Evolutionary conservation across 2,113 vertebrate genomes (phyloP).

Genomic region (Alces alces): DNA sequence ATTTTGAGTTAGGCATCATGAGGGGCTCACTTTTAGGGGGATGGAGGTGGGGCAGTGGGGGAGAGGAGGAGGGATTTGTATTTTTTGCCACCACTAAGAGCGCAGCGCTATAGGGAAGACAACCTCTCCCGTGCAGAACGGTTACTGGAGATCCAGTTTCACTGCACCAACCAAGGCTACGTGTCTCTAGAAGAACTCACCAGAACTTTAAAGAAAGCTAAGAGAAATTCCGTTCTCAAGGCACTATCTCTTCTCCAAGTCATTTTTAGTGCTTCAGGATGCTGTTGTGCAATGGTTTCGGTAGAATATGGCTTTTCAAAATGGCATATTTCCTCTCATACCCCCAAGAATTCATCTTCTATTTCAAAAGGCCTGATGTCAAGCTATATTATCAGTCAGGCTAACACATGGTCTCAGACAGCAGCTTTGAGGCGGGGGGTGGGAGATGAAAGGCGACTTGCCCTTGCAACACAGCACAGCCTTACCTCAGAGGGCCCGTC

Average conservation of each 20-base stretch:
- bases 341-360: slow-evolving; percentile 6
- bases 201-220: background rate
- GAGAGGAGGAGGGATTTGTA: background rate
- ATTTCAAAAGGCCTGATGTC: slow-evolving; percentile 27
- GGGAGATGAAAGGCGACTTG: background rate
- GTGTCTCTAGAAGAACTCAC: background rate
- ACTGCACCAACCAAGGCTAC: background rate
- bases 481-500: background rate
- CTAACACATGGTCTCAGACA: background rate
- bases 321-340: slow-evolving; percentile 37
- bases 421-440: background rate
- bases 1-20: background rate
- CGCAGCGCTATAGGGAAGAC: background rate
- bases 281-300: slow-evolving; percentile 30
- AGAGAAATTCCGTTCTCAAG: slow-evolving; percentile 21
- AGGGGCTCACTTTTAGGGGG: background rate
- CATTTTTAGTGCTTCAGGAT: slow-evolving; percentile 15
- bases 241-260: slow-evolving; percentile 31
- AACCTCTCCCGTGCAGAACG: background rate
- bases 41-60: rapidly evolving
- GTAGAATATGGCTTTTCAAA: slow-evolving; percentile 37
- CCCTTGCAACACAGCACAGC: background rate
- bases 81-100: background rate
- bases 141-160: background rate
- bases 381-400: slow-evolving; percentile 1